Evolutionary conservation across 2,797 vertebrate genomes (phyloP).

Genomic region (Chelon auratus): DNA sequence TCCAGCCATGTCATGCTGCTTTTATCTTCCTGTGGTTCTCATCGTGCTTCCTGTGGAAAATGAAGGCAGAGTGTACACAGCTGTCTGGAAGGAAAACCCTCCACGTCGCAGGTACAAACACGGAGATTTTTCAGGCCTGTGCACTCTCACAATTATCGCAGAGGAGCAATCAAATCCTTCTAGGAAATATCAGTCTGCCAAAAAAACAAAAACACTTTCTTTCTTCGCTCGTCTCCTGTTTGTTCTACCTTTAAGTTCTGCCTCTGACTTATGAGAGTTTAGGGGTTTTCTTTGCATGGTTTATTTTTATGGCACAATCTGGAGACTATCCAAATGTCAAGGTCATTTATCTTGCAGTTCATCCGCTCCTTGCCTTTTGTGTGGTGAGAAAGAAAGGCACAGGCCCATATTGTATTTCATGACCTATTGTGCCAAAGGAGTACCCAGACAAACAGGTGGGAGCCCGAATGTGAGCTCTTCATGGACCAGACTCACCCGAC

Average conservation of each 20-base stretch:
- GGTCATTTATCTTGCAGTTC: conserved; percentile 84
- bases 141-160: conserved; percentile 69
- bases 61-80: conserved; percentile 77
- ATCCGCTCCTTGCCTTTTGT: conserved; percentile 81
- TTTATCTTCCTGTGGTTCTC: conserved; percentile 73
- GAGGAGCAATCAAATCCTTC: conserved; percentile 75
- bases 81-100: conserved; percentile 75
- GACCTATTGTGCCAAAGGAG: conserved; percentile 83
- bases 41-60: conserved; percentile 78
- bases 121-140: conserved; percentile 66
- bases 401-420: conserved; percentile 86
- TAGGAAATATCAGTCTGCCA: conserved; percentile 69
- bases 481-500: conserved; percentile 78
- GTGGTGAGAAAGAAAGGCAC: conserved; percentile 73
- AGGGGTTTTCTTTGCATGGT: conserved; percentile 73
- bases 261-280: conserved; percentile 67
- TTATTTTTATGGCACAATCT: conserved; percentile 80
- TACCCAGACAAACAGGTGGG: conserved; percentile 90
- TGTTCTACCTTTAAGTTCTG: conserved; percentile 63
- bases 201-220: conserved; percentile 55
- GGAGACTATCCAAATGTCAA: conserved; percentile 77
- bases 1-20: conserved; percentile 55
- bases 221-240: conserved; percentile 36
- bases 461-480: conserved; percentile 87
- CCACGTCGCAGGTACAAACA: conserved; percentile 78